Conservation (phyloP, 2,888 invertebrate species). For the Eupithecia centaureata region DNA sequence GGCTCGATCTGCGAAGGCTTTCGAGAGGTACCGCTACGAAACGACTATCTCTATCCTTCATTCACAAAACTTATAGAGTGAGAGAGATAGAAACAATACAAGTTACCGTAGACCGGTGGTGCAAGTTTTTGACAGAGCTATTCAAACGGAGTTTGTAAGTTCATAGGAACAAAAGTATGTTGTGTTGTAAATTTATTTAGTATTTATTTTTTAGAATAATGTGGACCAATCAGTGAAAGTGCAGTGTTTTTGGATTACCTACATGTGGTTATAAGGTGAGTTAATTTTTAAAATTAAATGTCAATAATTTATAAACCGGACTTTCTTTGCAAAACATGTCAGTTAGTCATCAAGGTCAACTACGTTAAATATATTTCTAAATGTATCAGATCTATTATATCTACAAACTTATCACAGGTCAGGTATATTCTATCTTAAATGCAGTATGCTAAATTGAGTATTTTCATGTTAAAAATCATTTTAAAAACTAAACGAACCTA, state of each 20-base stretch:
- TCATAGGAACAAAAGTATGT: constrained; percentile 60
- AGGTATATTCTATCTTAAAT: no score
- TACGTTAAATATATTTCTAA: constrained; percentile 36
- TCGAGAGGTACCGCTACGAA: constrained; percentile 35
- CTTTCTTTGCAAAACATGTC: constrained; percentile 68
- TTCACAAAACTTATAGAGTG: constrained; percentile 19
- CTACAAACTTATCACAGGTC: no score
- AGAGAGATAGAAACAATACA: constrained; percentile 55
- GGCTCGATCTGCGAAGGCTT: constrained; percentile 74
- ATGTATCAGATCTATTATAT: no score
- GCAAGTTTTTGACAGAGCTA: constrained; percentile 82
- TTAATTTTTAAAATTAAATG: constrained; percentile 49
- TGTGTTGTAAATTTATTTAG: constrained; percentile 56
- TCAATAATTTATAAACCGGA: constrained; percentile 58
- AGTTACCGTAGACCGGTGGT: constrained; percentile 73
- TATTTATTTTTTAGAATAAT: constrained; percentile 49
- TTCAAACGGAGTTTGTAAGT: constrained; percentile 68
- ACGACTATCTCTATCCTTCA: constrained; percentile 52
- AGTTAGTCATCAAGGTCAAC: constrained; percentile 73
- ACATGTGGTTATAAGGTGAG: constrained; percentile 33
- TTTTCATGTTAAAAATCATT: no score
- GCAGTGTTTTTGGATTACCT: constrained; percentile 38
- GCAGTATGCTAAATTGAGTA: no score
- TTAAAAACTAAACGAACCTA: neutral
- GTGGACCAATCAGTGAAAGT: constrained; percentile 44